Base-by-base conservation (phyloP, 2,113 vertebrate species). In the Tachycineta bicolor region DNA sequence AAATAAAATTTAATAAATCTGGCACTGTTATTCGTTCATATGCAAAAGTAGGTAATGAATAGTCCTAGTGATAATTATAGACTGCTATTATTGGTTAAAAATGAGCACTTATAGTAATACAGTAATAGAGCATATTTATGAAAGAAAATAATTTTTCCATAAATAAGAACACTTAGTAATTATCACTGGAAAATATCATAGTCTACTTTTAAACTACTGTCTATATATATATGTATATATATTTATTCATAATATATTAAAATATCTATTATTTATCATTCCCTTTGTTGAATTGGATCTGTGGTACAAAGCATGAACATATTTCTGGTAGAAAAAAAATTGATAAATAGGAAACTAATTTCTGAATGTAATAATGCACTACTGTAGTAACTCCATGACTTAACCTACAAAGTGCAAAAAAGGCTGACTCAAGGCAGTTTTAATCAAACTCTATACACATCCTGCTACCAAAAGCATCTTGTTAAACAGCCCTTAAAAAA, bases 11-110 rank as follows among this genome's bases (percentile, higher is more conserved):
- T 59, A 63, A 83, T 53, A 71, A 83, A 88, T 87, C 64, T 89
- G 90, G 90, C 56, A 89, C 69, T 92, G 76, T n/a, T 77, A 29
- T 70, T 65, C 33, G 24, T 34, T 69, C 39, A 79, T 90, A 95
- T 39, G 88, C 47, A 71, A 78, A 96, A 96, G 76, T 86, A 93
- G 71, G 64, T 60, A 90, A 83, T 49, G 43, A 95, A 86, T 70
- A 88, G 22, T 77, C 93, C 87, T 95, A 94, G 97, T 98, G 96
- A 93, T 97, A 98, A 98, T 92, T 96, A 97, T 68, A 98, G 88
- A 97, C 94, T 83, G 28, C 12, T 80, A 53, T 26, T 74, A 79
- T 55, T 74, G 44, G 44, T 64, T 88, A 70, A 93, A 91, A 94
- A 90, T 44, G 67, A 95, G 95, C 79, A 97, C 79, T 92, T 90